A percentile compares a stretch with the other conserved stretches of the same genome.
These are phyloP conservation scores for Aspidoscelis tigris DNA, from an alignment of 2,113 vertebrate genomes.

Conservation along the genomic window DNA sequence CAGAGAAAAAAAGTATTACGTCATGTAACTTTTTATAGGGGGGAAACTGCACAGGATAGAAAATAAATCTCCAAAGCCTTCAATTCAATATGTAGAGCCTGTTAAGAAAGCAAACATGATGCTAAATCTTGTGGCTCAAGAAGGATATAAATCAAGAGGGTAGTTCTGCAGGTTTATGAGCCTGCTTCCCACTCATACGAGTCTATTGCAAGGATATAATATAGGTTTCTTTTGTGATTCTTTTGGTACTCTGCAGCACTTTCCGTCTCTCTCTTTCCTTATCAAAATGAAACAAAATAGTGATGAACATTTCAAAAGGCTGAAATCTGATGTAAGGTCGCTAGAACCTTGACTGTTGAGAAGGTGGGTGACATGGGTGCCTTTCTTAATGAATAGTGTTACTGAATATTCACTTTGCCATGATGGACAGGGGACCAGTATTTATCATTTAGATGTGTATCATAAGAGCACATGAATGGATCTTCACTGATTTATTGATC, in stretches of 20 bases:
- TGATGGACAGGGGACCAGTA: background rate
- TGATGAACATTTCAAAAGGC: background rate
- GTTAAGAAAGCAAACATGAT: constrained; percentile 36
- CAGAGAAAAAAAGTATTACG: constrained; percentile 27
- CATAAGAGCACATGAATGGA: background rate
- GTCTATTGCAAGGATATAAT: background rate
- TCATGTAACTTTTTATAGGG: constrained; percentile 12
- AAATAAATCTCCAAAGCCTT: constrained; percentile 37
- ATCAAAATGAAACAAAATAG: background rate
- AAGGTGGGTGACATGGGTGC: background rate
- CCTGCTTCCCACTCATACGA: constrained; percentile 10
- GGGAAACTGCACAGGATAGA: constrained; percentile 15
- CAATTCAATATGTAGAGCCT: constrained; percentile 27
- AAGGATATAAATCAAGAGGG: constrained; percentile 36
- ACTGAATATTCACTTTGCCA: background rate
- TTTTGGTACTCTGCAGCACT: background rate
- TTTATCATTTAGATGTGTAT: background rate
- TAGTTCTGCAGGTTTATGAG: background rate
- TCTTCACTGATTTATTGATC: background rate
- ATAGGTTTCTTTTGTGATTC: background rate
- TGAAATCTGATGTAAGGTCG: background rate
- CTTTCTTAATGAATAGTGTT: background rate
- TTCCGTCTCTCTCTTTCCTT: background rate
- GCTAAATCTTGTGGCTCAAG: constrained; percentile 16
- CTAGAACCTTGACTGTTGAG: constrained; percentile 5